Evolutionary conservation across 2,888 invertebrate species (phyloP).

Genomic region (Athalia rosae): DNA sequence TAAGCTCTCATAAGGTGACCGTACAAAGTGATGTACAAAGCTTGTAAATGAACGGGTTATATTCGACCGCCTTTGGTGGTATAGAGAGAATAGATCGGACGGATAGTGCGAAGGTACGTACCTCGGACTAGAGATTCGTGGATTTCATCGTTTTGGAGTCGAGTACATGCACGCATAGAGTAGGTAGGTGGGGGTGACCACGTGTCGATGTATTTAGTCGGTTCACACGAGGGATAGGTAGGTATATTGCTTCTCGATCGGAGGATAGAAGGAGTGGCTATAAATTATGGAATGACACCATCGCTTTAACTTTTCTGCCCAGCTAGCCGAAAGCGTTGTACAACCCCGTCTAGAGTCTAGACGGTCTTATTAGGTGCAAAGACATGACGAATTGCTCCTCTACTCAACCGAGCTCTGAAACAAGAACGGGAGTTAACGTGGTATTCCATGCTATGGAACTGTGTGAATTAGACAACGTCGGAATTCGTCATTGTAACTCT

Average conservation of each 20-base stretch:
- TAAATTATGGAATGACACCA: constrained; percentile 20
- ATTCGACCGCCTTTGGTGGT: neutral
- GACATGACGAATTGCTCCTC: constrained; percentile 40
- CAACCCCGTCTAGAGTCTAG: constrained; percentile 48
- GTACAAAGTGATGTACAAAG: constrained; percentile 17
- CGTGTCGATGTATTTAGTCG: neutral
- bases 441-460: too few species aligned
- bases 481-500: constrained; percentile 38
- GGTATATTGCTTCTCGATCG: constrained; percentile 18
- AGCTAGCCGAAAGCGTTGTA: constrained; percentile 50
- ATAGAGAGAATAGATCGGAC: neutral
- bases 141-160: neutral
- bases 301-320: constrained; percentile 49
- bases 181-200: neutral
- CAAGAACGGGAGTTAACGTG: neutral
- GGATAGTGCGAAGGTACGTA: neutral
- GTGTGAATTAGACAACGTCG: neutral
- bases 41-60: neutral
- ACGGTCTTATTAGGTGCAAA: constrained; percentile 50
- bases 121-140: too few species aligned
- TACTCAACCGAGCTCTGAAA: constrained; percentile 13
- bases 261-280: constrained; percentile 1
- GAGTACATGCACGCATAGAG: neutral
- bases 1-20: neutral
- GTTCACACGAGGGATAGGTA: neutral